phyloP scores from a whole-genome alignment of 2,888 invertebrate species.

The Ellobium chinense region DNA sequence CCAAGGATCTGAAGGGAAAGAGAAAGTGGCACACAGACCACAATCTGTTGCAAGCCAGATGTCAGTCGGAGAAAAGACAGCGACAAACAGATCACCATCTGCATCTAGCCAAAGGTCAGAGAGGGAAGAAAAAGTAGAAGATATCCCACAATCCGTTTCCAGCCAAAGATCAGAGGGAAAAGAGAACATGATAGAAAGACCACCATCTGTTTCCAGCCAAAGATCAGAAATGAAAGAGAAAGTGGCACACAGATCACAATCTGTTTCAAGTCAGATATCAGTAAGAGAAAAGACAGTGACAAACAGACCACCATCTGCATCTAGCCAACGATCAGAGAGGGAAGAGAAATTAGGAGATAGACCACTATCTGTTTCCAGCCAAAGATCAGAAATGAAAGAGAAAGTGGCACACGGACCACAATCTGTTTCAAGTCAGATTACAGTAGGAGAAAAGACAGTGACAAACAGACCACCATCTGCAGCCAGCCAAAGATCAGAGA shows the following conservation, averaged over 20 bases:
- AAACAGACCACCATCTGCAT: neutral
- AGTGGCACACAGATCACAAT: neutral
- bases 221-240: neutral
- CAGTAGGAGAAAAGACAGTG: neutral
- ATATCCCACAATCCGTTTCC: neutral
- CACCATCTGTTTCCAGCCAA: neutral
- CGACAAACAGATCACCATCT: constrained; percentile 5
- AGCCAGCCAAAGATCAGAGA: neutral
- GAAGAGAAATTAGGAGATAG: neutral
- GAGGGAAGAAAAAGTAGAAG: constrained; percentile 1
- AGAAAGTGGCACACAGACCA: neutral
- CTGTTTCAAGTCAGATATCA: neutral
- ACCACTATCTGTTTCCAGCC: neutral
- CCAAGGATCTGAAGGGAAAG: neutral
- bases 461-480: neutral
- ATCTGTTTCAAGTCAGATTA: neutral
- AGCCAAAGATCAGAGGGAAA: neutral
- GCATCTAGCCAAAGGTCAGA: neutral
- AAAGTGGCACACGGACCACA: constrained; percentile 3
- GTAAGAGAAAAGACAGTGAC: neutral
- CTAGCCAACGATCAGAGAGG: neutral
- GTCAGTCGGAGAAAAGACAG: neutral
- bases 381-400: neutral
- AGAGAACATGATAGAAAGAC: neutral
- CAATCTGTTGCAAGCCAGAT: neutral